These are phyloP conservation scores for Drosophila maculinotata DNA, from an alignment of 2,888 invertebrate genomes.

Conservation along the genomic window DNA sequence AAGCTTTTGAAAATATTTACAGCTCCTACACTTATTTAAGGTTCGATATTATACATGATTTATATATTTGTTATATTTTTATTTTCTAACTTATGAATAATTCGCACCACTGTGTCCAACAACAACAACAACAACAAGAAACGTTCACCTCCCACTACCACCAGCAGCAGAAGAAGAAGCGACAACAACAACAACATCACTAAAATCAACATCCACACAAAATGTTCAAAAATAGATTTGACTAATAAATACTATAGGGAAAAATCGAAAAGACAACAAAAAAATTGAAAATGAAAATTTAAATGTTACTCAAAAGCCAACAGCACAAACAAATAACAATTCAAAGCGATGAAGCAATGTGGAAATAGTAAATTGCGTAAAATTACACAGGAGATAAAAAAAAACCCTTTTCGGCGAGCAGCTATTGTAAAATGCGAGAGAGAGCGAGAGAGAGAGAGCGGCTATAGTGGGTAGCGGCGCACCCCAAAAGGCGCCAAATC, in stretches of 20 bases:
- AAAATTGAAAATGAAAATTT: conserved; percentile 32
- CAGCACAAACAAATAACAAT: conserved; percentile 34
- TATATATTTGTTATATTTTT: conserved; percentile 2
- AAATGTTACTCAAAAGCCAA: conserved; percentile 42
- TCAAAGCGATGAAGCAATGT: conserved; percentile 27
- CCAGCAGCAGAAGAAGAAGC: conserved; percentile 2
- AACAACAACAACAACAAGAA: conserved; percentile 14
- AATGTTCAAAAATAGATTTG: conserved; percentile 81
- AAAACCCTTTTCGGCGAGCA: conserved; percentile 38
- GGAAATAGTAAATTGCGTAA: conserved; percentile 56
- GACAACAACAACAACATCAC: conserved; percentile 38
- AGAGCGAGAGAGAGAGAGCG: conserved; percentile 13
- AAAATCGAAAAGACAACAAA: conserved; percentile 61
- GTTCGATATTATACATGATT: conserved; percentile 1
- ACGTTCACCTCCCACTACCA: conserved; percentile 31
- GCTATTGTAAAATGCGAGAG: conserved; percentile 27
- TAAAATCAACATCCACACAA: conserved; percentile 48
- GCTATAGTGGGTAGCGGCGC: conserved; percentile 34
- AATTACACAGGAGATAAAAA: conserved; percentile 23
- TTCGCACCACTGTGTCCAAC: conserved; percentile 38
- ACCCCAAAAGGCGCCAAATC: conserved; percentile 55
- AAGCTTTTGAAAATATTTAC: too few relatives aligned
- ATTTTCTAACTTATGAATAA: conserved; percentile 9
- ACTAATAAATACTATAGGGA: conserved; percentile 81
- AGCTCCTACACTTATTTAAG: too few relatives aligned